Conservation (phyloP, 2,888 invertebrate genomes). For the Acrobasis repandana region DNA sequence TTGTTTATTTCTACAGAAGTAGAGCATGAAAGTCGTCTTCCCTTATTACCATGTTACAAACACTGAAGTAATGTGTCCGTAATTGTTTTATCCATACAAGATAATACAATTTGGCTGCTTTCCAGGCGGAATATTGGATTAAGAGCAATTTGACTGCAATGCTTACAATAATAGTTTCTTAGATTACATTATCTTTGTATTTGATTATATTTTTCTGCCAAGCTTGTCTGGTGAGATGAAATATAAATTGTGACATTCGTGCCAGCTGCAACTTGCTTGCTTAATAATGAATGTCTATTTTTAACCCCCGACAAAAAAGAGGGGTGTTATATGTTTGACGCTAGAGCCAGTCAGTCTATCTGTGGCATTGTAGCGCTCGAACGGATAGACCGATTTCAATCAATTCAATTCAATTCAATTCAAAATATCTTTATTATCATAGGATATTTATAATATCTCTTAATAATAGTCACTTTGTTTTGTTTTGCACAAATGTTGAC, state of each 20-base stretch:
- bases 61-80: not conserved
- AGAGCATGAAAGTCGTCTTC: not conserved
- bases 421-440: too few relatives aligned
- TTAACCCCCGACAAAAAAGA: too few relatives aligned
- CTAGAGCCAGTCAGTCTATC: too few relatives aligned
- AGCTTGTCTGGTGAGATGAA: not conserved
- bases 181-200: not conserved
- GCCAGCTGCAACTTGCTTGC: not conserved
- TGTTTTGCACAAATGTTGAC: too few relatives aligned
- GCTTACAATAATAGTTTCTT: not conserved
- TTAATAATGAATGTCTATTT: too few relatives aligned
- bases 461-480: too few relatives aligned
- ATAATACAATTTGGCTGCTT: constrained; percentile 2
- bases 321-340: too few relatives aligned
- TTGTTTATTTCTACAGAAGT: not conserved
- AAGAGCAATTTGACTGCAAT: not conserved
- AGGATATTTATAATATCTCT: too few relatives aligned
- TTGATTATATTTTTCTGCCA: not conserved
- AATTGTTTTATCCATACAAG: not conserved
- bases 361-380: too few relatives aligned
- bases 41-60: not conserved
- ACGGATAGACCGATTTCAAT: too few relatives aligned
- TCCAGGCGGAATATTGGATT: not conserved
- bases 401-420: too few relatives aligned
- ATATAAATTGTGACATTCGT: not conserved